A percentile compares a stretch with the other conserved stretches of the same genome.
Conservation (phyloP, 2,797 vertebrate species). For the Galagoides demidoff region DNA sequence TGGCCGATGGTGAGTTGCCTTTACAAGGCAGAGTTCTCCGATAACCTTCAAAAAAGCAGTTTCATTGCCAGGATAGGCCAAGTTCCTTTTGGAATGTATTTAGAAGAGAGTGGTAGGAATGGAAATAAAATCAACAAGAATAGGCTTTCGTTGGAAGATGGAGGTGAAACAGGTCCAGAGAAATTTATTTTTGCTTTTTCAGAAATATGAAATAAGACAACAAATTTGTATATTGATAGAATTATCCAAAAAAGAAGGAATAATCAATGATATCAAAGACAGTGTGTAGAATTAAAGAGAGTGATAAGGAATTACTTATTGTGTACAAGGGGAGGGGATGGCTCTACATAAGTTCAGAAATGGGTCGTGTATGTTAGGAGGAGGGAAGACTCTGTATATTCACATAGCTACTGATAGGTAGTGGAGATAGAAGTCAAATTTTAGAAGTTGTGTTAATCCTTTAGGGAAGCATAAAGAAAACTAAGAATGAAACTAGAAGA, state of each 20-base stretch:
- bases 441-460: neutral
- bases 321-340: neutral
- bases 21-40: neutral
- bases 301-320: neutral
- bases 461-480: neutral
- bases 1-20: neutral
- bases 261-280: neutral
- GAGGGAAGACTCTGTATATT: neutral
- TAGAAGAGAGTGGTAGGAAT: neutral
- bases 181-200: neutral
- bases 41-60: neutral
- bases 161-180: neutral
- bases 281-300: neutral
- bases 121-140: neutral
- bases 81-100: neutral
- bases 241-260: neutral
- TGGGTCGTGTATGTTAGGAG: neutral
- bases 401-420: accelerated
- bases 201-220: neutral
- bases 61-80: neutral
- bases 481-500: neutral
- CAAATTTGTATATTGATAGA: neutral
- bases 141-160: neutral
- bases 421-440: neutral
- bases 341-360: neutral